Evolutionary conservation across 2,888 invertebrate species (phyloP), one percentile per base, ranked within the genome.

Genomic region (Therioaphis trifolii): DNA sequence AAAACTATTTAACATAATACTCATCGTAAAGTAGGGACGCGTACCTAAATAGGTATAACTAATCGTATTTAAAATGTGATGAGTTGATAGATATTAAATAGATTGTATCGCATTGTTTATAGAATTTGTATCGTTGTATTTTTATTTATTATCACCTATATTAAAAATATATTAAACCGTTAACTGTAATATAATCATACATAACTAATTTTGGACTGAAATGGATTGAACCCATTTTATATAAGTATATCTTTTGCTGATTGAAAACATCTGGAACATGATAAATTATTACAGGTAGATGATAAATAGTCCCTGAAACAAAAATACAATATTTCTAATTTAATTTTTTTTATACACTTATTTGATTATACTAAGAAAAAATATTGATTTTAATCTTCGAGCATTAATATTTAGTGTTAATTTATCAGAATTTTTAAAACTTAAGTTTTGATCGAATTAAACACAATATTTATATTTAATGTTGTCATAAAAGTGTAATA

Each of bases 11-110:
- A 58, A 24, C 52, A 35, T 35, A 72, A 52, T 27, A 72, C 52
- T n/a, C 21, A 35, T 52, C 35, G 29, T 4, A 7, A 15, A 35
- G 35, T 35, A 35, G 35, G 35, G 7, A 5, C 7, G 4, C 35
- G 7, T 35, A 35, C 35, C 35, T 35, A 35, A 46, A 72, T 69
- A 69, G 52, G 52, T 24, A 15, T n/a, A 14, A 72, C 52, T 72
- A 52, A 72, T 72, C 52, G 72, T 72, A 52, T n/a, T 55, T n/a
- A 21, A 72, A 72, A 72, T 29, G 52, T 52, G 52, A n/a, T 72
- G 72, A 72, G 52, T 72, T 35, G 72, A 49, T 72, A 72, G 52
- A 12, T 52, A 52, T 69, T 24, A 40, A 40, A 35, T 35, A 35
- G 3, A 35, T 35, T 35, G 7, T 35, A 35, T 7, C 35, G n/a